Evolutionary conservation across 2,113 vertebrate species (phyloP), one percentile per base, ranked within the genome.

Genomic region (Mesitornis unicolor): DNA sequence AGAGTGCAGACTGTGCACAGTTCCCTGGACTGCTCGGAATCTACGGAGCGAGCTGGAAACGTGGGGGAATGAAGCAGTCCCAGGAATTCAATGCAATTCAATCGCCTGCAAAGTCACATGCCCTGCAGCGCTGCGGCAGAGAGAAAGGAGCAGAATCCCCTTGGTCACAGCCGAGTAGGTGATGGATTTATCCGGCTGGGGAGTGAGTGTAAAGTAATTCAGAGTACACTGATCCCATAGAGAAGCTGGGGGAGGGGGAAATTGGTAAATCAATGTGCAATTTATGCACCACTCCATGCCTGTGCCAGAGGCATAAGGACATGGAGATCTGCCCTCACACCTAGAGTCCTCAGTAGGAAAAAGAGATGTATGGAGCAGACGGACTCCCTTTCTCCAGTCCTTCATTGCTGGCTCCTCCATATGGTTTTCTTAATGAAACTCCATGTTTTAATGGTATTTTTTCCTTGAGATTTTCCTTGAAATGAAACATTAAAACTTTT

Each of bases 121-220:
- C 90, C 96, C 86, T 1, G 61, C 83, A 70, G 93, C 11, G 8
- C 90, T 90, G 90, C 36, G 4, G 80, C 92, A 90, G 64, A 91
- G 61, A 48, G 65, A 68, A 86, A 90, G 71, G 90, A 94, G 57
- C 61, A 87, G 64, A 85, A 68, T 56, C 42, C 16, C 79, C 68
- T 73, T 59, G 9, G 1, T 45, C 9, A 8, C 88, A 92, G 92
- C 45, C 5, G 3, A 86, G 90, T 0, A 3, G 60, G 18, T 92
- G 90, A 96, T 95, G 94, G 95, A 97, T 96, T 95, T 96, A 71
- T 86, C 89, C 56, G 76, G 38, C 80, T 86, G 51, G 51, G 29
- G 54, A 95, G 59, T 4, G 56, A 93, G n/a, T 4, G 21, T 33
- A 36, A 87, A 88, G 82, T 70, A 54, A 68, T 36, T 51, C 71